Conservation (phyloP, 2,113 vertebrate species). For the Callionymus lyra region DNA sequence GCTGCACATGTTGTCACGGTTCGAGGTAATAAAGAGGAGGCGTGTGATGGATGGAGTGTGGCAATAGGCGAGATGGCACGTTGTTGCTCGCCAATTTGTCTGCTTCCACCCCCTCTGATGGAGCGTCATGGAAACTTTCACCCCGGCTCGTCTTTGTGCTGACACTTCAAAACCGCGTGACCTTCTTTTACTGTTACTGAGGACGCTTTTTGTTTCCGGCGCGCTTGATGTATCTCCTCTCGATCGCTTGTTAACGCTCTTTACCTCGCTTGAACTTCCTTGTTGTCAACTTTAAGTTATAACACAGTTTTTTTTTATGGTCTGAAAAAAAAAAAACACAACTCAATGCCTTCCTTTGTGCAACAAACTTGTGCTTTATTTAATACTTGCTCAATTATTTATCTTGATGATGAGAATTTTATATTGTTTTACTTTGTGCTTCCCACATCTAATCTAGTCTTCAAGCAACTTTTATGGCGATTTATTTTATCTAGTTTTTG, state of each 20-base stretch:
- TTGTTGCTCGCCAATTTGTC: conserved; percentile 4
- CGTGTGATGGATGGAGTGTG: conserved; percentile 45
- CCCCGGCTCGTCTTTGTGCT: conserved; percentile 16
- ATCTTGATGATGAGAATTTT: no score
- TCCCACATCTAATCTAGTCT: no score
- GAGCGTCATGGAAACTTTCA: conserved; percentile 18
- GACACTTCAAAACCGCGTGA: conserved; percentile 20
- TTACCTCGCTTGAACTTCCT: no score
- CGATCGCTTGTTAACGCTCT: no score
- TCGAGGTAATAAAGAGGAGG: conserved; percentile 36
- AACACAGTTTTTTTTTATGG: conserved; percentile 3
- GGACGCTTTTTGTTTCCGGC: neutral
- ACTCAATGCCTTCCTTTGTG: no score
- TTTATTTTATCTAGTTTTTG: no score
- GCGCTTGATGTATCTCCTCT: no score
- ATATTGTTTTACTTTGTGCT: no score
- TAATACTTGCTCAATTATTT: no score
- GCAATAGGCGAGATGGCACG: conserved; percentile 15
- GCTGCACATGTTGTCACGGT: conserved; percentile 22
- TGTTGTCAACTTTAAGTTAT: neutral
- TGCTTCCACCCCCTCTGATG: conserved; percentile 14
- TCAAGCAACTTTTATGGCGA: no score
- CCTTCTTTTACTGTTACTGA: conserved; percentile 5
- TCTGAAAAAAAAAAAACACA: no score
- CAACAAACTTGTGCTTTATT: no score